phyloP scores from a whole-genome alignment of 2,888 invertebrate species.

The Neocrepidodera transversa region DNA sequence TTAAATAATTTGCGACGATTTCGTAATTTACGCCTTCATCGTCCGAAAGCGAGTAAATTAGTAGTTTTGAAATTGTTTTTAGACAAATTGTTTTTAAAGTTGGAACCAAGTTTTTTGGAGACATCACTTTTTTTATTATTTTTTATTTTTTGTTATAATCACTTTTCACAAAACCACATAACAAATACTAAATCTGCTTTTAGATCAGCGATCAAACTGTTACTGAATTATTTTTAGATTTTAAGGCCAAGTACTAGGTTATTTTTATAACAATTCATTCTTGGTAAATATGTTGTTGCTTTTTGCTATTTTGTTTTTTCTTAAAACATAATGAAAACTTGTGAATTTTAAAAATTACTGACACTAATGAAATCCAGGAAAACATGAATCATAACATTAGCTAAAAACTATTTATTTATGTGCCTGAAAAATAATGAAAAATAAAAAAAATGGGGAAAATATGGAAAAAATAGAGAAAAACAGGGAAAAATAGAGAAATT shows the following conservation, averaged over 20 bases:
- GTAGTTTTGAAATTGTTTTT: slow-evolving; percentile 67
- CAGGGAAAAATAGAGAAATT: no score
- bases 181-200: not conserved
- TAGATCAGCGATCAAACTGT: slow-evolving; percentile 1
- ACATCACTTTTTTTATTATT: slow-evolving; percentile 60
- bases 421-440: no score
- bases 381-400: no score
- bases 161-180: not conserved
- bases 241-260: slow-evolving; percentile 2
- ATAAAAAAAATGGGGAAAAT: no score
- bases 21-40: slow-evolving; percentile 63
- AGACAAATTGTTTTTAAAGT: slow-evolving; percentile 68
- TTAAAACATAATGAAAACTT: no score
- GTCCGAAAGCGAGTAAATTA: slow-evolving; percentile 69
- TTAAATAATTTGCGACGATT: slow-evolving; percentile 58
- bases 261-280: no score
- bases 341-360: no score
- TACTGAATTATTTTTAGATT: slow-evolving; percentile 17
- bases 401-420: no score
- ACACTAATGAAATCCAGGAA: no score
- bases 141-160: not conserved
- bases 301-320: no score
- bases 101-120: slow-evolving; percentile 69
- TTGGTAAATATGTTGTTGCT: no score
- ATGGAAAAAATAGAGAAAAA: no score